Evolutionary conservation across 2,113 vertebrate species (phyloP).

Genomic region (Corapipo altera): DNA sequence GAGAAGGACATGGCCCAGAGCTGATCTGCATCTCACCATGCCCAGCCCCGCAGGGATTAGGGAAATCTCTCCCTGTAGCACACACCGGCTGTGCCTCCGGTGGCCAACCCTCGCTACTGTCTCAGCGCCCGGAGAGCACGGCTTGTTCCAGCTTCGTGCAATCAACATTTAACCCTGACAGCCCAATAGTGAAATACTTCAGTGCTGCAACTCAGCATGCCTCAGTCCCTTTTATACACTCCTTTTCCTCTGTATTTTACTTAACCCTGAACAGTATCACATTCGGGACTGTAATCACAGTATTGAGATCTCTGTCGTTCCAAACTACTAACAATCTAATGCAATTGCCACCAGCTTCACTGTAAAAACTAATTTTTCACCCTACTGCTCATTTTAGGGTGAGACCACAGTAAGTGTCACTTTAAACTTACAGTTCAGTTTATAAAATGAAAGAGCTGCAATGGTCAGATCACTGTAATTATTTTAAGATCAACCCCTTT

Average conservation of each 20-base stretch:
- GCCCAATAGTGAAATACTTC: neutral
- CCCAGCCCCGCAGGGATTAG: neutral
- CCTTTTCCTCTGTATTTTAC: neutral
- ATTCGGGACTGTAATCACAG: neutral
- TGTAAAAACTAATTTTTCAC: neutral
- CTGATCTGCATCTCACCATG: neutral
- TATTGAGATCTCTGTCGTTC: neutral
- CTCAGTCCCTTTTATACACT: neutral
- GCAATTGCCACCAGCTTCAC: fast-evolving
- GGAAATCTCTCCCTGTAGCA: neutral
- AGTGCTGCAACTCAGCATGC: neutral
- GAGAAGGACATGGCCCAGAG: neutral
- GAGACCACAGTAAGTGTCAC: neutral
- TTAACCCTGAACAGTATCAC: neutral
- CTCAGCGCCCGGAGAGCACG: neutral
- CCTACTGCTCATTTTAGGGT: neutral
- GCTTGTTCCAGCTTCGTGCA: neutral
- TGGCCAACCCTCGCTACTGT: neutral
- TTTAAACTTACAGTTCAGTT: neutral
- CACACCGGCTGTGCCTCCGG: neutral
- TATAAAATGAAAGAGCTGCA: neutral
- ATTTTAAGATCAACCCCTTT: neutral
- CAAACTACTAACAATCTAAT: neutral
- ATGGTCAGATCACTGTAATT: neutral
- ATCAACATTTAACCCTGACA: neutral